A percentile compares a stretch with the other conserved stretches of the same genome.
Conservation (phyloP, 1,140 invertebrate genomes). For the Centruroides vittatus region DNA sequence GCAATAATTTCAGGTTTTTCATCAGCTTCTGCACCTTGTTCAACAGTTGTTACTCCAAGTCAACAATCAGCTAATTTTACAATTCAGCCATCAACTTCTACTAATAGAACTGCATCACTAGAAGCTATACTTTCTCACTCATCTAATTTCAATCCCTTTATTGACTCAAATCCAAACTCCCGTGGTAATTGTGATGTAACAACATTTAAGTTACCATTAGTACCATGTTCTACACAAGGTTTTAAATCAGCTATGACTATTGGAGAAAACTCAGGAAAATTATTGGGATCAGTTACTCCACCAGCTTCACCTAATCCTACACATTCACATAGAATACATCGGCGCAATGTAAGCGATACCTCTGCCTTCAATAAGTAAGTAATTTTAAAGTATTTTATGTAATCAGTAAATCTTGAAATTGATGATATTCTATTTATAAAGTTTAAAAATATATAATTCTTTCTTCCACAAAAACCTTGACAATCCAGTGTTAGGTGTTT, state of each 20-base stretch:
- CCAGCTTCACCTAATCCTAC: slow-evolving; percentile 36
- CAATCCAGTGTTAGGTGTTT: no score
- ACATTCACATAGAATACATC: slow-evolving; percentile 19
- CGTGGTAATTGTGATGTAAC: no score
- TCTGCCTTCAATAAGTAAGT: slow-evolving; percentile 66
- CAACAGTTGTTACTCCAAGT: background rate
- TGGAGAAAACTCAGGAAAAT: no score
- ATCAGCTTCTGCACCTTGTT: background rate
- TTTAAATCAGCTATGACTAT: no score
- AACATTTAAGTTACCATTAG: no score
- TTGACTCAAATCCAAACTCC: no score
- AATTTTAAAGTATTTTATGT: background rate
- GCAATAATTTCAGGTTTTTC: background rate
- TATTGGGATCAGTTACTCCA: slow-evolving; percentile 26
- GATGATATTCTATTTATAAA: no score
- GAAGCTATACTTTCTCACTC: background rate
- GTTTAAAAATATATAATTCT: no score
- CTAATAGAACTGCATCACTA: background rate
- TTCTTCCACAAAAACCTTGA: no score
- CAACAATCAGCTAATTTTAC: background rate
- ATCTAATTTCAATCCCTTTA: no score
- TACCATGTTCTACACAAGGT: no score
- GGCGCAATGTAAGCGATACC: slow-evolving; percentile 72
- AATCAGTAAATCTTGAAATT: no score
- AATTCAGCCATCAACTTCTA: background rate